phyloP scores from a whole-genome alignment of 2,797 vertebrate genomes.

The Sebastes iracundus region DNA sequence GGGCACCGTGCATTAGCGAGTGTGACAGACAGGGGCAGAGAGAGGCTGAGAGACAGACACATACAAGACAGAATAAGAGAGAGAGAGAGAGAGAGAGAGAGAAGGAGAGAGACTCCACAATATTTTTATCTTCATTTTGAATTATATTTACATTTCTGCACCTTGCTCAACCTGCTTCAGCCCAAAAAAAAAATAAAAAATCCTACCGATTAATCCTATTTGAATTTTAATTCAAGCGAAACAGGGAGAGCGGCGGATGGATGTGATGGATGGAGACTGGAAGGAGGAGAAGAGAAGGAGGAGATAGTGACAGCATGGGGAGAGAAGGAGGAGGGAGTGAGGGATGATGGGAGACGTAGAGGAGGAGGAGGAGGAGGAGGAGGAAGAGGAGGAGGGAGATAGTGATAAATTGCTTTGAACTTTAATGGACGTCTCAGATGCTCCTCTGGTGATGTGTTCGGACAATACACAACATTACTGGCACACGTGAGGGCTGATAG shows the following conservation, averaged over 20 bases:
- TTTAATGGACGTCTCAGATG: slow-evolving; percentile 82
- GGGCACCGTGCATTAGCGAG: slow-evolving; percentile 71
- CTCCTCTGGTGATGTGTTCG: slow-evolving; percentile 76
- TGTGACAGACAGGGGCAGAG: slow-evolving; percentile 65
- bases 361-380: not conserved
- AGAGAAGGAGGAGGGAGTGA: slow-evolving; percentile 48
- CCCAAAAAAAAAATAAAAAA: slow-evolving; percentile 13
- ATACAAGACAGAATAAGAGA: slow-evolving; percentile 21
- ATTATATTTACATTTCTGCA: slow-evolving; percentile 26
- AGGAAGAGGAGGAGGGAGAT: slow-evolving; percentile 42
- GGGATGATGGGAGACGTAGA: slow-evolving; percentile 54
- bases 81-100: not conserved
- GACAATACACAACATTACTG: slow-evolving; percentile 82
- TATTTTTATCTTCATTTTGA: slow-evolving; percentile 14
- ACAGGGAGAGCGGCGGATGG: slow-evolving; percentile 17
- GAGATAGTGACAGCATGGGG: slow-evolving; percentile 57
- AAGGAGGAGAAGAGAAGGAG: slow-evolving; percentile 51
- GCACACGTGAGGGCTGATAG: slow-evolving; percentile 75
- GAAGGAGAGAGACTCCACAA: not conserved
- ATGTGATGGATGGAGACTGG: slow-evolving; percentile 58
- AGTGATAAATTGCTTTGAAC: slow-evolving; percentile 81
- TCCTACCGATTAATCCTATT: slow-evolving; percentile 56
- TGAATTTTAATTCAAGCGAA: slow-evolving; percentile 60
- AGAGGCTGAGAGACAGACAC: slow-evolving; percentile 40
- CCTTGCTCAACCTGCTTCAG: slow-evolving; percentile 32